Percentiles rank a stretch among this genome's conserved stretches.
These are phyloP conservation scores for Latrodectus hesperus DNA, from an alignment of 2,888 invertebrate genomes.

Conservation along the genomic window DNA sequence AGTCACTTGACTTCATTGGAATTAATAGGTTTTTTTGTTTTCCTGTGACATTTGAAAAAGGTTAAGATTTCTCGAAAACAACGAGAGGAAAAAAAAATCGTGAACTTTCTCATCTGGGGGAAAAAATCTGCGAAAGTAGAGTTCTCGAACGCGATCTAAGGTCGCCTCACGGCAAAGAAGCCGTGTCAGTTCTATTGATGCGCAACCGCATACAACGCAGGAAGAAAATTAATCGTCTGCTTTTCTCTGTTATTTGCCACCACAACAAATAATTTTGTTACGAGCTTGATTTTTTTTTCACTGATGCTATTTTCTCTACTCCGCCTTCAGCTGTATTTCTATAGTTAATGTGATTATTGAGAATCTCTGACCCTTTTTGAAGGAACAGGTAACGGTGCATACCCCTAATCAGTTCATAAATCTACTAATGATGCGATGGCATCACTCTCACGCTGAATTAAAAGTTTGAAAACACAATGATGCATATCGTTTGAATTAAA, in stretches of 20 bases:
- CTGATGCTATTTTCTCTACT: constrained; percentile 7
- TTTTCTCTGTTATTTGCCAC: constrained; percentile 12
- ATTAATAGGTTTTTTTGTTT: too few relatives aligned
- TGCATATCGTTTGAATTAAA: constrained; percentile 12
- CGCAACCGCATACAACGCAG: constrained; percentile 10
- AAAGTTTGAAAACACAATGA: constrained; percentile 8
- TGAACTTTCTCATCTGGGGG: constrained; percentile 37
- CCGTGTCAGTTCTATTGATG: constrained; percentile 15
- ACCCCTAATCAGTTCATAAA: constrained; percentile 37
- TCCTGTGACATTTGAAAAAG: too few relatives aligned
- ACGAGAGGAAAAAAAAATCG: constrained; percentile 14
- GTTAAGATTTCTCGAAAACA: too few relatives aligned
- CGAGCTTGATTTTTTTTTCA: constrained; percentile 6
- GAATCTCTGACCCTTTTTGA: constrained; percentile 37
- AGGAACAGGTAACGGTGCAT: constrained; percentile 51
- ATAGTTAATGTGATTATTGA: constrained; percentile 15
- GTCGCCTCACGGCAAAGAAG: constrained; percentile 37
- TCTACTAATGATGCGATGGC: constrained; percentile 30
- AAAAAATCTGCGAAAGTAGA: constrained; percentile 41
- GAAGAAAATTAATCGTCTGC: constrained; percentile 41
- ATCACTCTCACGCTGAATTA: background rate
- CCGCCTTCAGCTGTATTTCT: background rate
- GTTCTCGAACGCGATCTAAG: constrained; percentile 34
- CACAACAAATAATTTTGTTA: constrained; percentile 18
- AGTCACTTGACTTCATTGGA: too few relatives aligned